Conservation (phyloP, 2,797 vertebrate genomes). For the Micropoecilia bifurca region DNA sequence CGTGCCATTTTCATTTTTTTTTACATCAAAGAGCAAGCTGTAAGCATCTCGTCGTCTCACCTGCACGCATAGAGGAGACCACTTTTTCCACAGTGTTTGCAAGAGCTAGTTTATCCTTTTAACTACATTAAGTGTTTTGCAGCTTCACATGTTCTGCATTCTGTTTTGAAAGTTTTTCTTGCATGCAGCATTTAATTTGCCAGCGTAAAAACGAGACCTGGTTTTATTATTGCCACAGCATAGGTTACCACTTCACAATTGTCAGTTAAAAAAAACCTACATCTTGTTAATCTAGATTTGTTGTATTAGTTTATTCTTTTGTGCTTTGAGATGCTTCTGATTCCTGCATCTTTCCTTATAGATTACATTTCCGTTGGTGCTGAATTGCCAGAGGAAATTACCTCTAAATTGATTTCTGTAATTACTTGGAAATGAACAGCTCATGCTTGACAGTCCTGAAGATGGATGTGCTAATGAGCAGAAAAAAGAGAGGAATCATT, state of each 20-base stretch:
- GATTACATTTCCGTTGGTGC: neutral
- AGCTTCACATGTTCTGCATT: slow-evolving; percentile 13
- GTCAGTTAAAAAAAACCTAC: neutral
- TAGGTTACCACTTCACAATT: neutral
- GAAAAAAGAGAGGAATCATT: neutral
- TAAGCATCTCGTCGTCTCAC: slow-evolving; percentile 25
- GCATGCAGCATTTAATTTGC: slow-evolving; percentile 14
- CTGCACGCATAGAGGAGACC: slow-evolving; percentile 9
- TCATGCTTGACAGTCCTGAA: neutral
- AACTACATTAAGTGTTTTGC: slow-evolving; percentile 11
- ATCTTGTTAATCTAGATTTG: neutral
- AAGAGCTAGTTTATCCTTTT: neutral
- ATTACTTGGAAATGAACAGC: slow-evolving; percentile 17
- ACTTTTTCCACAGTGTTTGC: slow-evolving; percentile 24
- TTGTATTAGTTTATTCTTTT: neutral
- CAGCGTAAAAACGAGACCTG: neutral
- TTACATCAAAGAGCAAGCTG: slow-evolving; percentile 49
- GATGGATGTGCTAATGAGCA: neutral
- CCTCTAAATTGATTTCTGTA: slow-evolving; percentile 35
- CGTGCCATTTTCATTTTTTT: slow-evolving; percentile 13
- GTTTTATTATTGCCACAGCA: neutral
- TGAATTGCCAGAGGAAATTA: slow-evolving; percentile 41
- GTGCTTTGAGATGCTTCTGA: neutral
- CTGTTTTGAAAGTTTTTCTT: slow-evolving; percentile 5
- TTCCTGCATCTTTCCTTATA: slow-evolving; percentile 1